A percentile compares a stretch with the other conserved stretches of the same genome.
phyloP scores from a whole-genome alignment of 2,888 invertebrate species.

The Capitulum mitella region DNA sequence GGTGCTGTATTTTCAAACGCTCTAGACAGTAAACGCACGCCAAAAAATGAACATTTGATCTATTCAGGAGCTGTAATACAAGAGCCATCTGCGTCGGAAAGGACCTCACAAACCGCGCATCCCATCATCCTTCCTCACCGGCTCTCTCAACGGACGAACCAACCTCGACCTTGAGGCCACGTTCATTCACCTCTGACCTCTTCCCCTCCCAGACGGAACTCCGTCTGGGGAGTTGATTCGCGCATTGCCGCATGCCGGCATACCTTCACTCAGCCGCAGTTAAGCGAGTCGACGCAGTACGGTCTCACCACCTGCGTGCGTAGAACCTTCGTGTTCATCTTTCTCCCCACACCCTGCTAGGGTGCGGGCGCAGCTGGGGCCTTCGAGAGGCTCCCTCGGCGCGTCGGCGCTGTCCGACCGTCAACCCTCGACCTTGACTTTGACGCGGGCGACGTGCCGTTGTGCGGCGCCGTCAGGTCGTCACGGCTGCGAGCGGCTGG shows the following conservation, averaged over 20 bases:
- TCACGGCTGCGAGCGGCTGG: neutral
- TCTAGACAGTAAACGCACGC: no score
- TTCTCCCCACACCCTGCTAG: neutral
- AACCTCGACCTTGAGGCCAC: neutral
- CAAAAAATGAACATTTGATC: no score
- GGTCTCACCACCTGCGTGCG: neutral
- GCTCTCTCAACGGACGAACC: no score
- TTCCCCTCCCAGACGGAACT: neutral
- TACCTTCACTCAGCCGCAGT: neutral
- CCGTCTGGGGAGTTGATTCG: neutral
- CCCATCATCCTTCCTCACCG: no score
- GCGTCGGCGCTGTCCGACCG: neutral
- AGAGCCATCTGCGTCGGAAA: no score
- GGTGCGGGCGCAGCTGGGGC: neutral
- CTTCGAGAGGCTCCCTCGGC: no score
- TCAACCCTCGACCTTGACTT: neutral
- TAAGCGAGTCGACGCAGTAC: neutral
- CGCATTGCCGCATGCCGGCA: no score
- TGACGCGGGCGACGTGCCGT: neutral
- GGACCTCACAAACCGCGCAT: no score
- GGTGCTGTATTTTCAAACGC: no score
- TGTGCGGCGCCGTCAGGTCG: no score
- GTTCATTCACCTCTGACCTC: neutral
- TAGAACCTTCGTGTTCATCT: neutral
- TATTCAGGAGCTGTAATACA: no score